Percentiles rank a stretch among this genome's conserved stretches.
These are phyloP conservation scores for Mesocricetus auratus DNA, from an alignment of 2,113 vertebrate species.

Conservation along the genomic window DNA sequence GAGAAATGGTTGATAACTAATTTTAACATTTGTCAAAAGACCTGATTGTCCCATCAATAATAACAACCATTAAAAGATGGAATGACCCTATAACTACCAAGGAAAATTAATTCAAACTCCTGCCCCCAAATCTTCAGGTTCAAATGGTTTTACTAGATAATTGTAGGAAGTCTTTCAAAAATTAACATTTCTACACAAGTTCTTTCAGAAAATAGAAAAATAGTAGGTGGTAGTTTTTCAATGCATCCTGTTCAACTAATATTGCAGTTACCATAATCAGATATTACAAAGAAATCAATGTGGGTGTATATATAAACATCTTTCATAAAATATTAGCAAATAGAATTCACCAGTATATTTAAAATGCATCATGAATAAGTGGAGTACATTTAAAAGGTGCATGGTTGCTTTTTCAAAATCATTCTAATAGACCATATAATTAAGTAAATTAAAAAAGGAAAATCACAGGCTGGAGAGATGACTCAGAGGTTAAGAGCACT, in stretches of 20 bases:
- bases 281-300: background rate
- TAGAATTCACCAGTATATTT: slow-evolving; percentile 17
- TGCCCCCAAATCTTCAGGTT: background rate
- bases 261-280: background rate
- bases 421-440: background rate
- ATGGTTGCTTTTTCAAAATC: background rate
- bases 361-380: background rate
- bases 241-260: background rate
- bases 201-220: background rate
- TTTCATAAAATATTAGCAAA: background rate
- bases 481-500: too few species aligned
- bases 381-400: background rate
- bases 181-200: background rate
- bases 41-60: slow-evolving; percentile 25
- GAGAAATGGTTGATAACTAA: slow-evolving; percentile 16
- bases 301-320: background rate
- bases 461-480: too few species aligned
- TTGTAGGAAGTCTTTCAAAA: slow-evolving; percentile 6
- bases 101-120: background rate
- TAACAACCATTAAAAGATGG: slow-evolving; percentile 16
- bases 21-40: slow-evolving; percentile 27
- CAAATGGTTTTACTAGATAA: slow-evolving; percentile 17
- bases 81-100: background rate
- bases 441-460: background rate
- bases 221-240: background rate